Conservation (phyloP, 1,140 invertebrate genomes). For the Panagrolaimus sp. region DNA sequence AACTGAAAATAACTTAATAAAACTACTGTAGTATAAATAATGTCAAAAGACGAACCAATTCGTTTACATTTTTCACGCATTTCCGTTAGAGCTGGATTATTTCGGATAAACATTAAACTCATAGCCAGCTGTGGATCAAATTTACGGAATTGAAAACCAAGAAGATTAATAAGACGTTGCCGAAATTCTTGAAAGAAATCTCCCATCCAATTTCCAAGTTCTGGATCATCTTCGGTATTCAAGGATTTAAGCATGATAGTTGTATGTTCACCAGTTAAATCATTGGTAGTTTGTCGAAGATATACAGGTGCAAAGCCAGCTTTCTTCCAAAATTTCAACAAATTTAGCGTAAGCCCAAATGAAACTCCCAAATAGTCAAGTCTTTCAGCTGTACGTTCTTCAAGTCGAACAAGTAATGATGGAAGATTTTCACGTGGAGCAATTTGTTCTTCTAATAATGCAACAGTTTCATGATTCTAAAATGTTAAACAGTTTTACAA, state of each 20-base stretch:
- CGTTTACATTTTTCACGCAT: slow-evolving; percentile 27
- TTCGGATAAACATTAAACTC: slow-evolving; percentile 48
- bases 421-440: slow-evolving; percentile 63
- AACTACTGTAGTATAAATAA: no score
- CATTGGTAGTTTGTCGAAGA: slow-evolving; percentile 80
- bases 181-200: slow-evolving; percentile 52
- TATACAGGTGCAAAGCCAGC: slow-evolving; percentile 80
- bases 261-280: slow-evolving; percentile 93
- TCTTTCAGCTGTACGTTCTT: slow-evolving; percentile 75
- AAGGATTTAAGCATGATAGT: slow-evolving; percentile 86
- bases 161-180: slow-evolving; percentile 44
- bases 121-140: slow-evolving; percentile 51
- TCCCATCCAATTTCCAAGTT: slow-evolving; percentile 39
- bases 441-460: slow-evolving; percentile 49
- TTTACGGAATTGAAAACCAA: slow-evolving; percentile 40
- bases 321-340: slow-evolving; percentile 88
- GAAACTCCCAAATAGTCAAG: slow-evolving; percentile 82
- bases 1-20: not conserved
- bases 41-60: not conserved
- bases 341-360: slow-evolving; percentile 75
- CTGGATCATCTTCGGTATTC: slow-evolving; percentile 48
- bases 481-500: no score
- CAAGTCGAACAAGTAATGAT: slow-evolving; percentile 67
- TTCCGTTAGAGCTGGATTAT: slow-evolving; percentile 14
- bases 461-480: slow-evolving; percentile 11